phyloP scores from a whole-genome alignment of 2,797 vertebrate genomes.

The Benthosema pterotum region DNA sequence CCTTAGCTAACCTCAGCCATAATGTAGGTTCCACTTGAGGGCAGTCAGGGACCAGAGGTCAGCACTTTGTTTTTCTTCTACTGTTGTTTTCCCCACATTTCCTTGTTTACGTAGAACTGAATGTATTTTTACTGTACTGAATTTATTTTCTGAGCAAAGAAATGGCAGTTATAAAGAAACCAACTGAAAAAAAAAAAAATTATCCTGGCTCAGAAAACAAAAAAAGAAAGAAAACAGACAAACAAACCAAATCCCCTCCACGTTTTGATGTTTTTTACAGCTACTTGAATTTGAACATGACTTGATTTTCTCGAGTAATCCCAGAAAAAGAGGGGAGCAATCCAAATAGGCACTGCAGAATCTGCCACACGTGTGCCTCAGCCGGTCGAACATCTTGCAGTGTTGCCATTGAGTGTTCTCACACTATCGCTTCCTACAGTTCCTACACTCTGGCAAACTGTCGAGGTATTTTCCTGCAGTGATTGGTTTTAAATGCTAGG shows the following conservation, averaged over 20 bases:
- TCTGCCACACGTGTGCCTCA: slow-evolving; percentile 94
- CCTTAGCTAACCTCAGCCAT: slow-evolving; percentile 4
- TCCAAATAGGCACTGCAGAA: slow-evolving; percentile 95
- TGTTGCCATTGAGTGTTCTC: slow-evolving; percentile 92
- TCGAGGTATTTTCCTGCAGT: slow-evolving; percentile 97
- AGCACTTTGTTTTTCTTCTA: slow-evolving; percentile 21
- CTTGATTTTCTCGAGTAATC: slow-evolving; percentile 96
- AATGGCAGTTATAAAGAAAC: slow-evolving; percentile 42
- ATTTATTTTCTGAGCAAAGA: slow-evolving; percentile 68
- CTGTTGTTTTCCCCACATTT: slow-evolving; percentile 28
- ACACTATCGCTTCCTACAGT: slow-evolving; percentile 92
- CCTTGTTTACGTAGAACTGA: slow-evolving; percentile 28
- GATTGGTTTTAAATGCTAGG: slow-evolving; percentile 96
- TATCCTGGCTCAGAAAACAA: slow-evolving; percentile 79
- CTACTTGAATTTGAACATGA: slow-evolving; percentile 93
- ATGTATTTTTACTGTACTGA: slow-evolving; percentile 41
- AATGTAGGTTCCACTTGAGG: slow-evolving; percentile 18
- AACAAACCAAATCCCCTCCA: slow-evolving; percentile 81
- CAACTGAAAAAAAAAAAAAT: slow-evolving; percentile 80
- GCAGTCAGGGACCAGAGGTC: slow-evolving; percentile 11
- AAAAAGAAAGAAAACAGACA: no score
- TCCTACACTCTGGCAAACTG: slow-evolving; percentile 95
- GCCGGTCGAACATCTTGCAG: slow-evolving; percentile 93
- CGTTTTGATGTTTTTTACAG: slow-evolving; percentile 97
- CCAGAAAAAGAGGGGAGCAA: slow-evolving; percentile 92